Conservation (phyloP, 1,140 invertebrate species). For the Drosophila leontia region DNA sequence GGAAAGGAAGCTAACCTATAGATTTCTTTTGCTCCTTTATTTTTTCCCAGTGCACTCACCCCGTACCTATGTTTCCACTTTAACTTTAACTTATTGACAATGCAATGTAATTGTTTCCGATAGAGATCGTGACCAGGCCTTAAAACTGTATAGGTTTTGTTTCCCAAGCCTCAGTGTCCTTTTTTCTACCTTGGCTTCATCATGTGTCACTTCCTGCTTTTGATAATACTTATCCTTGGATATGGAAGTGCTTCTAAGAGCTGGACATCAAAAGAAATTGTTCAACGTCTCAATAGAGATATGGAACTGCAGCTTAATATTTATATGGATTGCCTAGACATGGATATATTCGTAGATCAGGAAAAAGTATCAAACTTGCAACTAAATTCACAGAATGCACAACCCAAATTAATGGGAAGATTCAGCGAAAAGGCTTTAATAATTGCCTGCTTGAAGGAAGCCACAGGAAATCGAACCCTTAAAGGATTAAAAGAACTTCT, state of each 20-base stretch:
- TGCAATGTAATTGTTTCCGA: slow-evolving; percentile 47
- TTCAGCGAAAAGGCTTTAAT: slow-evolving; percentile 12
- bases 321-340: slow-evolving; percentile 18
- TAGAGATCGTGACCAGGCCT: slow-evolving; percentile 35
- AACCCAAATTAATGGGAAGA: slow-evolving; percentile 11
- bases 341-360: not conserved
- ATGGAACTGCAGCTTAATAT: slow-evolving; percentile 17
- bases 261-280: slow-evolving; percentile 20
- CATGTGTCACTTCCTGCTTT: slow-evolving; percentile 17
- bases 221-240: not conserved
- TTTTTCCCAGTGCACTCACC: slow-evolving; percentile 16
- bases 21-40: no score
- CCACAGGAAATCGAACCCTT: not conserved
- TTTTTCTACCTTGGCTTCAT: slow-evolving; percentile 12
- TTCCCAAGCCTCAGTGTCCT: slow-evolving; percentile 31
- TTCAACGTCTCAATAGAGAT: slow-evolving; percentile 24
- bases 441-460: slow-evolving; percentile 15
- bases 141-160: slow-evolving; percentile 23
- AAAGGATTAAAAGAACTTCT: slow-evolving; percentile 7
- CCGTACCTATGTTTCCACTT: slow-evolving; percentile 33
- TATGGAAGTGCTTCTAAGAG: not conserved
- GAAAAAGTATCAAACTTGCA: slow-evolving; percentile 3
- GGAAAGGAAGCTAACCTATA: no score
- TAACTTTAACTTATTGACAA: slow-evolving; percentile 44
- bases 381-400: not conserved